phyloP scores from a whole-genome alignment of 2,113 vertebrate genomes.

The Rhagologus leucostigma region DNA sequence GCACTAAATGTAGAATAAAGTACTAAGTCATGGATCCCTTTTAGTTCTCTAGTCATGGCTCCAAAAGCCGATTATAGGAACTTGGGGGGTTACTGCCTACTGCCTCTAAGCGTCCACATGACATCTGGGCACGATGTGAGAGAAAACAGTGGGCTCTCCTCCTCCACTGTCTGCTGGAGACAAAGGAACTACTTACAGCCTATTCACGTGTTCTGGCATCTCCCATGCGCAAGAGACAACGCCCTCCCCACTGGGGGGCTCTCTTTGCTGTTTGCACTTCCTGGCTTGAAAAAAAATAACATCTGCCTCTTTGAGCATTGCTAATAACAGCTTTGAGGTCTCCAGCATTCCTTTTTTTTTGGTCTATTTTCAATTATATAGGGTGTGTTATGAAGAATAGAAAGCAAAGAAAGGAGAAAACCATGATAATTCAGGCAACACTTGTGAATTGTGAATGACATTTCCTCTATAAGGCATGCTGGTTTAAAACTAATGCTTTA shows the following conservation, averaged over 20 bases:
- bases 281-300: neutral
- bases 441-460: neutral
- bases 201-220: neutral
- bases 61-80: neutral
- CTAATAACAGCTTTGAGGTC: neutral
- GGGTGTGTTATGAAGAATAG: neutral
- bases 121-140: neutral
- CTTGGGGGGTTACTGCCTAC: neutral
- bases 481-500: neutral
- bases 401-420: neutral
- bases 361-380: neutral
- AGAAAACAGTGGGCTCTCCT: neutral
- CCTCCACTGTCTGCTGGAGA: neutral
- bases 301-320: neutral
- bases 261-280: neutral
- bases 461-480: neutral
- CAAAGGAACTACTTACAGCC: neutral
- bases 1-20: neutral
- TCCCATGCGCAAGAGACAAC: accelerated
- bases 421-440: neutral
- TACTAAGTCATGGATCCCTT: neutral
- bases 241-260: accelerated
- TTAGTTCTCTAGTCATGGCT: neutral
- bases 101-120: neutral
- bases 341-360: neutral